Base-by-base conservation (phyloP, 2,797 vertebrate species). In the Pristis pectinata region DNA sequence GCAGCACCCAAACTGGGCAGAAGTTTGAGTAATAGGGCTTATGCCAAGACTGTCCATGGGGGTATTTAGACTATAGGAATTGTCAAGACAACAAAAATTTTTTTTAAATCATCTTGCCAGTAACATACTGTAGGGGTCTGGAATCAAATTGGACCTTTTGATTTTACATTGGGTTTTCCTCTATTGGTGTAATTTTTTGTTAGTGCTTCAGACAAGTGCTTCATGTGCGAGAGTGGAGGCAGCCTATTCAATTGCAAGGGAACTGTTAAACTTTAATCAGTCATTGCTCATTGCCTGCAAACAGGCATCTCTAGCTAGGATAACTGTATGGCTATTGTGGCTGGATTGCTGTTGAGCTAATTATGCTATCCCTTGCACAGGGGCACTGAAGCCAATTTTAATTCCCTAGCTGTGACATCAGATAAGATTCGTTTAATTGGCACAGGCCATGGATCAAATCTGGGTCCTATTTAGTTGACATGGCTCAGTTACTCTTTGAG, bases 361-460 rank as follows among this genome's bases (percentile, higher is more conserved):
- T 91, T 91, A 37, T 67, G 87, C n/a, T 64, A 22, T 41, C n/a
- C 19, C 61, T 37, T 22, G 87, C n/a, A 67, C n/a, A 67, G 87
- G 59, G 24, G n/a, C n/a, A 67, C 56, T 91, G 59, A 91, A 37
- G n/a, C 34, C 87, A 91, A 91, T 24, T 64, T 59, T 91, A 91
- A 37, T 41, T 2, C 34, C 61, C n/a, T 91, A 91, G 59, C 61
- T 64, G 87, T 22, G 64, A 91, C 87, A 24, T 67, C 87, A 13
- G 87, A 61, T 91, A 22, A 91, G 59, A 61, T 24, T 34, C 10
- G n/a, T 19, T 15, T 10, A 67, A 22, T 87, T 59, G 53, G 83
- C 83, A 59, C 53, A 87, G 53, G 56, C 56, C 22, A 22, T 64
- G 85, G 83, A 91, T 64, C 87, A 91, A 91, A 53, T 87, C 87